Conservation (phyloP, 2,797 vertebrate genomes). For the Lutra lutra region DNA sequence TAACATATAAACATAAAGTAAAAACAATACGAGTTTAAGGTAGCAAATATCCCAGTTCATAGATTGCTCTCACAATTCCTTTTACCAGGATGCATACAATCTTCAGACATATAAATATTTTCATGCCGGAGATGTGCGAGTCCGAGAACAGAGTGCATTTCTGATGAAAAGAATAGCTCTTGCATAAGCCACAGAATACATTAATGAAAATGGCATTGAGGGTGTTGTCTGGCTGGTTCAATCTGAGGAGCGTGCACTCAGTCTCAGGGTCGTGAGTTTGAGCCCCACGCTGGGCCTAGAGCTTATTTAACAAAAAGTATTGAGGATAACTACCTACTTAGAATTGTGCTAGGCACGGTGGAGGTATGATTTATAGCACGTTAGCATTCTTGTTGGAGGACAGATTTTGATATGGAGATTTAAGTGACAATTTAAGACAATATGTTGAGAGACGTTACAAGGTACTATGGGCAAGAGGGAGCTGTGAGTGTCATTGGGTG, state of each 20-base stretch:
- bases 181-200: neutral
- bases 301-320: neutral
- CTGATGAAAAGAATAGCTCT: neutral
- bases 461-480: neutral
- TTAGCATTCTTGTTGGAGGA: neutral
- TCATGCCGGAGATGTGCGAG: neutral
- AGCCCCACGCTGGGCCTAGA: neutral
- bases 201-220: neutral
- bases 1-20: neutral
- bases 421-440: neutral
- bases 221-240: neutral
- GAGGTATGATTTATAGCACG: neutral
- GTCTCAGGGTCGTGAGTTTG: neutral
- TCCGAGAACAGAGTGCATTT: neutral
- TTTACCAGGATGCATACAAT: neutral
- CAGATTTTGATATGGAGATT: neutral
- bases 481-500: neutral
- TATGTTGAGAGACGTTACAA: neutral
- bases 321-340: neutral
- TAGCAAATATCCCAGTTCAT: conserved; percentile 17
- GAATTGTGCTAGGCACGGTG: neutral
- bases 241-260: neutral
- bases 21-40: neutral
- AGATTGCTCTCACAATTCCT: neutral
- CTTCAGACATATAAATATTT: neutral